These are phyloP conservation scores for Papilio dardanus DNA, from an alignment of 1,140 invertebrate species.

Conservation along the genomic window DNA sequence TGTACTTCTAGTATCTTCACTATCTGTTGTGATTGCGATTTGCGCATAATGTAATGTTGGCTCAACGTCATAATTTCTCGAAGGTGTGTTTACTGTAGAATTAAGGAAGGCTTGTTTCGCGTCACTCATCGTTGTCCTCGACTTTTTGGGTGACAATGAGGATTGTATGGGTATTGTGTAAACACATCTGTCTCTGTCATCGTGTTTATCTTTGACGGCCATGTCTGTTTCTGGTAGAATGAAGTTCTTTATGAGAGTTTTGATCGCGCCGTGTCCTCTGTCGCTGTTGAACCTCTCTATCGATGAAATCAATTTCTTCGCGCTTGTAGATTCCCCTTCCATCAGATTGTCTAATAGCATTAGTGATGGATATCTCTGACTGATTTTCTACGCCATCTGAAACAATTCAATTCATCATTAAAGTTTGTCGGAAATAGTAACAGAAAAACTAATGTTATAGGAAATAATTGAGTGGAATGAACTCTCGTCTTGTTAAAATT, in stretches of 20 bases:
- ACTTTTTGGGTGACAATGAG: conserved; percentile 50
- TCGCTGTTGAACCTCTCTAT: conserved; percentile 64
- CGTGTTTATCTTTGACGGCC: conserved; percentile 75
- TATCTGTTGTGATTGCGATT: conserved; percentile 68
- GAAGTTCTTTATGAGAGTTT: conserved; percentile 70
- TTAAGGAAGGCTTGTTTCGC: conserved; percentile 71
- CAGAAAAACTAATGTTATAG: too few species aligned
- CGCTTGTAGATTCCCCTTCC: conserved; percentile 69
- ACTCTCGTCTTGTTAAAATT: background rate
- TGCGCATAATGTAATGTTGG: conserved; percentile 75
- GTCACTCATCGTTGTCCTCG: conserved; percentile 64
- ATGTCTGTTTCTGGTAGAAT: conserved; percentile 69
- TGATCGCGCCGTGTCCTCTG: conserved; percentile 68
- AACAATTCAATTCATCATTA: conserved; percentile 57
- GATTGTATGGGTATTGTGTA: conserved; percentile 69
- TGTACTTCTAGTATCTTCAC: conserved; percentile 76
- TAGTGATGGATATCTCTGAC: conserved; percentile 64
- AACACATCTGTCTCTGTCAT: conserved; percentile 60
- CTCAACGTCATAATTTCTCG: conserved; percentile 47
- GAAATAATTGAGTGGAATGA: conserved; percentile 4
- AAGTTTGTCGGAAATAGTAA: conserved; percentile 43
- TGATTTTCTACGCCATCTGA: conserved; percentile 77
- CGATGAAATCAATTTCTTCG: conserved; percentile 65
- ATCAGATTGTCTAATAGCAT: conserved; percentile 71
- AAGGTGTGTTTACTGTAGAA: conserved; percentile 53